Conservation (phyloP, 2,888 invertebrate genomes). For the Tanypteryx hageni region DNA sequence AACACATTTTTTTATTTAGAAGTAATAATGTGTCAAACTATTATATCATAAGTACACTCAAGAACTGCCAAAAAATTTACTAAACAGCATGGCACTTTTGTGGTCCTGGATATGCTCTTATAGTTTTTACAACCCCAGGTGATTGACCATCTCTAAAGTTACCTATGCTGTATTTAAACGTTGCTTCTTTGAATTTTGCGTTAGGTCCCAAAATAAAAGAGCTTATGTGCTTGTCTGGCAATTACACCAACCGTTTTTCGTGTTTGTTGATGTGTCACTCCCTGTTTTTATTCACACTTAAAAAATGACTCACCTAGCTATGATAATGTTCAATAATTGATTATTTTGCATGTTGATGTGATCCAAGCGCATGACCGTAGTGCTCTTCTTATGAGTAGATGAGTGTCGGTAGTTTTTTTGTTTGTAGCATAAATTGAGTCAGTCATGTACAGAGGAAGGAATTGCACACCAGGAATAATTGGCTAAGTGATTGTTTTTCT, state of each 20-base stretch:
- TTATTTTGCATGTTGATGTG: slow-evolving; percentile 51
- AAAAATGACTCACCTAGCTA: neutral
- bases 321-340: neutral
- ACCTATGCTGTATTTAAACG: slow-evolving; percentile 72
- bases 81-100: slow-evolving; percentile 65
- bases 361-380: slow-evolving; percentile 8
- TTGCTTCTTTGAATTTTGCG: slow-evolving; percentile 42
- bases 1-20: slow-evolving; percentile 65
- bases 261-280: slow-evolving; percentile 64
- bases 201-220: slow-evolving; percentile 36
- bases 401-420: neutral
- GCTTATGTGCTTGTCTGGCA: slow-evolving; percentile 65
- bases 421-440: neutral
- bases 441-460: slow-evolving; percentile 55
- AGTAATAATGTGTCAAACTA: slow-evolving; percentile 61
- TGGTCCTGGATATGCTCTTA: slow-evolving; percentile 65
- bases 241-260: slow-evolving; percentile 69
- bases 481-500: slow-evolving; percentile 38
- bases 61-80: slow-evolving; percentile 64
- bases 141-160: slow-evolving; percentile 79
- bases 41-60: slow-evolving; percentile 61
- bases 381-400: neutral
- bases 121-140: slow-evolving; percentile 65
- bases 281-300: neutral
- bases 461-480: slow-evolving; percentile 43